Percentiles rank a stretch among this genome's conserved stretches.
These are phyloP conservation scores for Eudemis profundana DNA, from an alignment of 2,888 invertebrate species.

Conservation along the genomic window DNA sequence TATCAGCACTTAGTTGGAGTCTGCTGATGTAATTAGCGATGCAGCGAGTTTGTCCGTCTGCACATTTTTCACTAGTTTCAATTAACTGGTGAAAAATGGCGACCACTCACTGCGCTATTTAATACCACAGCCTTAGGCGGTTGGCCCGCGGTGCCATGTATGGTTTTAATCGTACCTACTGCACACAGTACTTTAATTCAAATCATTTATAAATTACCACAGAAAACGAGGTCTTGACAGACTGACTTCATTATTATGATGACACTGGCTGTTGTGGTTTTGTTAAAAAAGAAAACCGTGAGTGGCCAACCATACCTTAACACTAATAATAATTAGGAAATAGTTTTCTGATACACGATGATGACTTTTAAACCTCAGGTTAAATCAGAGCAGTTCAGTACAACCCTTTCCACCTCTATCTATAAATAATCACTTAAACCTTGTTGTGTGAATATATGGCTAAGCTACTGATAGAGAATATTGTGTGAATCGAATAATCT, in stretches of 20 bases:
- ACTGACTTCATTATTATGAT: slow-evolving; percentile 32
- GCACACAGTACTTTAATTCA: slow-evolving; percentile 29
- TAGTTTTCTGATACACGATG: too few relatives aligned
- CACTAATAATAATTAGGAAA: not conserved
- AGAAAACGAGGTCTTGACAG: slow-evolving; percentile 39
- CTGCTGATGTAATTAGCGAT: slow-evolving; percentile 75
- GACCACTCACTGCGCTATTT: slow-evolving; percentile 68
- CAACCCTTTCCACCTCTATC: slow-evolving; percentile 2
- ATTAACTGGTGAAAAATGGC: slow-evolving; percentile 70
- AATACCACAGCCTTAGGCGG: slow-evolving; percentile 61
- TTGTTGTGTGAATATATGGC: not conserved
- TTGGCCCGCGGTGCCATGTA: slow-evolving; percentile 11
- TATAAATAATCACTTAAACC: not conserved
- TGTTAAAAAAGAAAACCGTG: not conserved
- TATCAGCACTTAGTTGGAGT: slow-evolving; percentile 69
- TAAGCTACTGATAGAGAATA: not conserved
- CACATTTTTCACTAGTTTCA: slow-evolving; percentile 32
- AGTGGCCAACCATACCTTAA: not conserved
- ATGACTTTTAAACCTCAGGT: not conserved
- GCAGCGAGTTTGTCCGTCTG: slow-evolving; percentile 52
- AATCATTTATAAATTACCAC: slow-evolving; percentile 24
- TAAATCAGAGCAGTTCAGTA: not conserved
- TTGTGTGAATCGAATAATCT: not conserved
- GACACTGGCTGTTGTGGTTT: slow-evolving; percentile 15
- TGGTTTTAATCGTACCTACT: slow-evolving; percentile 45